These are phyloP conservation scores for Endotricha flammealis DNA, from an alignment of 2,888 invertebrate species.

Conservation along the genomic window DNA sequence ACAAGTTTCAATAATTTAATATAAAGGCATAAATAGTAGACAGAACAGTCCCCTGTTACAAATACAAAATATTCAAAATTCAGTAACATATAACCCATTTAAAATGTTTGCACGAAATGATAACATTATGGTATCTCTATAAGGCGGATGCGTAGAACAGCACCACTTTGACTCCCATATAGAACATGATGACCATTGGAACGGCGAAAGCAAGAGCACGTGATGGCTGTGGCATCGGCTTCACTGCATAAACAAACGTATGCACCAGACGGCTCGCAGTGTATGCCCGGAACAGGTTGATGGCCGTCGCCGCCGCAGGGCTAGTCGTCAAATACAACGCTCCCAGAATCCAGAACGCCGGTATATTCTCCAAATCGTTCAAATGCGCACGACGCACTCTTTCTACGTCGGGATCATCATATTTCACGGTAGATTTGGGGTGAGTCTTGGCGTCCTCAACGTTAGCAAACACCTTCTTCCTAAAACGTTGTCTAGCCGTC, in stretches of 20 bases:
- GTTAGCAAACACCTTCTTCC: slow-evolving; percentile 51
- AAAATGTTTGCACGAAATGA: no score
- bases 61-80: no score
- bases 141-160: slow-evolving; percentile 17
- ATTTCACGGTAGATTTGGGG: slow-evolving; percentile 43
- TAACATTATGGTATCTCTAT: slow-evolving; percentile 5
- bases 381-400: slow-evolving; percentile 77
- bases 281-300: slow-evolving; percentile 57
- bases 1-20: no score
- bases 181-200: slow-evolving; percentile 29
- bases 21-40: no score
- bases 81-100: no score
- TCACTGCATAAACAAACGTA: slow-evolving; percentile 80
- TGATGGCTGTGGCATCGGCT: slow-evolving; percentile 79
- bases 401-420: slow-evolving; percentile 57
- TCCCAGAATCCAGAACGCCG: slow-evolving; percentile 78
- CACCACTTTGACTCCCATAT: slow-evolving; percentile 36
- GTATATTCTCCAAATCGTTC: slow-evolving; percentile 85
- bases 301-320: slow-evolving; percentile 52
- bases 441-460: slow-evolving; percentile 41
- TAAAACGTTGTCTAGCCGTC: slow-evolving; percentile 34
- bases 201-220: slow-evolving; percentile 40
- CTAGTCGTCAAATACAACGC: slow-evolving; percentile 77
- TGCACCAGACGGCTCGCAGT: slow-evolving; percentile 76
- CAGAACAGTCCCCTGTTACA: no score